phyloP scores from a whole-genome alignment of 2,113 vertebrate genomes.

The Cyanoliseus patagonus region DNA sequence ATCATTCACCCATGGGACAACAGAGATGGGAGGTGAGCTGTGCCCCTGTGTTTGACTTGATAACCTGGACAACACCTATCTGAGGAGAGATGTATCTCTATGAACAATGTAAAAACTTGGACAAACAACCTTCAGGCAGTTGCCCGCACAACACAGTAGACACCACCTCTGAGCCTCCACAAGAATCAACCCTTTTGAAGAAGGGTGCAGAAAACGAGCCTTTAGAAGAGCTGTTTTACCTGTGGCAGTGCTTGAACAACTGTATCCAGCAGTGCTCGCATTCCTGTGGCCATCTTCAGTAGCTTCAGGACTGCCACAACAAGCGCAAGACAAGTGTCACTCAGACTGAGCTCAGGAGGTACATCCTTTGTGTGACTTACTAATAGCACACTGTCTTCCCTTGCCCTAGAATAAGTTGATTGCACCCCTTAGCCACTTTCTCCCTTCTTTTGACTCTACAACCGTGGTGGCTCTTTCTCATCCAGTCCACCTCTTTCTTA shows the following conservation, averaged over 20 bases:
- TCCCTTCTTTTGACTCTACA: not conserved
- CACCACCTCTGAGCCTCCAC: not conserved
- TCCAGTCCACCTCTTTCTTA: not conserved
- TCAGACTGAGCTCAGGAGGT: not conserved
- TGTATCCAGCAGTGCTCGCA: constrained; percentile 87
- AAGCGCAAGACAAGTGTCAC: not conserved
- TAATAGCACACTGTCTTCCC: not conserved
- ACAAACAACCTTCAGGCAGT: not conserved
- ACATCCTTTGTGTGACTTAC: not conserved
- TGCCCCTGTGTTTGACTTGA: rapidly evolving
- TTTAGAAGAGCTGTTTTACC: constrained; percentile 70
- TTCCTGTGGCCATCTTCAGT: constrained; percentile 90
- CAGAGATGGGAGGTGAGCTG: not conserved
- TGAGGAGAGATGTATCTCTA: not conserved
- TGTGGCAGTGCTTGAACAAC: constrained; percentile 90
- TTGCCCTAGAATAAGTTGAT: not conserved
- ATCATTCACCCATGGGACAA: not conserved
- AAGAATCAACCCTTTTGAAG: not conserved
- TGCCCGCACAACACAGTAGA: not conserved
- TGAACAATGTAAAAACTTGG: not conserved
- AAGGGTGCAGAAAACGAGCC: not conserved
- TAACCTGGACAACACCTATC: not conserved
- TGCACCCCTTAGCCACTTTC: not conserved
- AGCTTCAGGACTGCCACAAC: constrained; percentile 83
- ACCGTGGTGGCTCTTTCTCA: not conserved